A percentile compares a stretch with the other conserved stretches of the same genome.
Evolutionary conservation across 2,113 vertebrate genomes (phyloP).

Genomic region (Heterocephalus glaber): DNA sequence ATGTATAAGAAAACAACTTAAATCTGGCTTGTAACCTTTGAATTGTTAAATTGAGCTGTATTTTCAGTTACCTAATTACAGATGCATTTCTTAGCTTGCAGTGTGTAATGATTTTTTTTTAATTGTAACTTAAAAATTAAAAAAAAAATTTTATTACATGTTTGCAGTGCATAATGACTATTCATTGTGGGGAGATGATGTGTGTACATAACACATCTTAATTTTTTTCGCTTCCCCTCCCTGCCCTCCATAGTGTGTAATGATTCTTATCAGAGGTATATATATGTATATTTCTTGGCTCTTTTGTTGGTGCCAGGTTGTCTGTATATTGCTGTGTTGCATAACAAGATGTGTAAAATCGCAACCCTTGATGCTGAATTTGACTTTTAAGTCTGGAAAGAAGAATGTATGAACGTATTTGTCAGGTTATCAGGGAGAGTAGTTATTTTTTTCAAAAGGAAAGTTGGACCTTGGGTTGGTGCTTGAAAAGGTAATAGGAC

Average conservation of each 20-base stretch:
- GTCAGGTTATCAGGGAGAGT: neutral
- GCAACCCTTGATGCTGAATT: conserved; percentile 7
- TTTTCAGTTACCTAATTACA: neutral
- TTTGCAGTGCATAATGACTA: neutral
- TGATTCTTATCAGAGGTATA: neutral
- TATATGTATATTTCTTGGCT: neutral
- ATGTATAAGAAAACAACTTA: neutral
- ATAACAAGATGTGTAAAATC: neutral
- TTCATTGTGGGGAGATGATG: neutral
- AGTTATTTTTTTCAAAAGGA: neutral
- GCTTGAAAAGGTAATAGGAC: neutral
- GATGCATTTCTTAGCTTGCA: neutral
- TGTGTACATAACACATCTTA: neutral
- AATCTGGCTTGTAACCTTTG: neutral
- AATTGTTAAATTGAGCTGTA: neutral
- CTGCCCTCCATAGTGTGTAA: neutral
- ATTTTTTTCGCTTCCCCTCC: neutral
- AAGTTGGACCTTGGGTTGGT: neutral
- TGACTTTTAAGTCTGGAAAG: neutral
- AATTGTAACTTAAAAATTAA: neutral
- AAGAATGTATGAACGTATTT: neutral
- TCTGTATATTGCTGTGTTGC: neutral
- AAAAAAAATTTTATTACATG: neutral
- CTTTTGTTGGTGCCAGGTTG: neutral
- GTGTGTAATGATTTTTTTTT: neutral